These are phyloP conservation scores for Euwallacea similis DNA, from an alignment of 1,140 invertebrate genomes.

Conservation along the genomic window DNA sequence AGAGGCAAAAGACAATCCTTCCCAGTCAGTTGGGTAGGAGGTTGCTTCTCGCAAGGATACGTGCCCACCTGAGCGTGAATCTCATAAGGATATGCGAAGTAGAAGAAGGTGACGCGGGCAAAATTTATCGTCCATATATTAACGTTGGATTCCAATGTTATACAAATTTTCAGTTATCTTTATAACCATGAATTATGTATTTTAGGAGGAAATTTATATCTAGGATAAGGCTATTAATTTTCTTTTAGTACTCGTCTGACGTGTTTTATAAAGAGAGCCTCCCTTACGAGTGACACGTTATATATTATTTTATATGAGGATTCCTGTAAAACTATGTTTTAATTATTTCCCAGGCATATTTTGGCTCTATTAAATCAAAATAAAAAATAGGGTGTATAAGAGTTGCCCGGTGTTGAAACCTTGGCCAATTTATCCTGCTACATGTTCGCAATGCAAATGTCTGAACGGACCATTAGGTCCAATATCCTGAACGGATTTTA, in stretches of 20 bases:
- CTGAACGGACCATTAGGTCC: constrained; percentile 3
- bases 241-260: constrained; percentile 1
- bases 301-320: not conserved
- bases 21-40: not conserved
- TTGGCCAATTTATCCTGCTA: not conserved
- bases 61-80: constrained; percentile 36
- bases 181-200: constrained; percentile 39
- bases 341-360: too few relatives aligned
- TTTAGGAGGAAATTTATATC: constrained; percentile 22
- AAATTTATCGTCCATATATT: constrained; percentile 39
- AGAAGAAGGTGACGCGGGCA: constrained; percentile 25
- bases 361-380: too few relatives aligned
- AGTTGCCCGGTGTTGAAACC: not conserved
- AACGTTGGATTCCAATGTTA: constrained; percentile 34
- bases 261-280: constrained; percentile 5
- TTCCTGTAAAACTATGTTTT: too few relatives aligned
- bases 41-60: not conserved
- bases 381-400: not conserved
- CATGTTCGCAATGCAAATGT: constrained; percentile 1
- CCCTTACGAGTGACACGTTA: constrained; percentile 1
- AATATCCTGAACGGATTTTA: not conserved
- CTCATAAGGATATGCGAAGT: constrained; percentile 31
- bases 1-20: not conserved
- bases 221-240: constrained; percentile 25
- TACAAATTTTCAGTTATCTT: constrained; percentile 39